Evolutionary conservation across 2,797 vertebrate genomes (phyloP), one percentile per base, ranked within the genome.

Genomic region (Valencia hispanica): DNA sequence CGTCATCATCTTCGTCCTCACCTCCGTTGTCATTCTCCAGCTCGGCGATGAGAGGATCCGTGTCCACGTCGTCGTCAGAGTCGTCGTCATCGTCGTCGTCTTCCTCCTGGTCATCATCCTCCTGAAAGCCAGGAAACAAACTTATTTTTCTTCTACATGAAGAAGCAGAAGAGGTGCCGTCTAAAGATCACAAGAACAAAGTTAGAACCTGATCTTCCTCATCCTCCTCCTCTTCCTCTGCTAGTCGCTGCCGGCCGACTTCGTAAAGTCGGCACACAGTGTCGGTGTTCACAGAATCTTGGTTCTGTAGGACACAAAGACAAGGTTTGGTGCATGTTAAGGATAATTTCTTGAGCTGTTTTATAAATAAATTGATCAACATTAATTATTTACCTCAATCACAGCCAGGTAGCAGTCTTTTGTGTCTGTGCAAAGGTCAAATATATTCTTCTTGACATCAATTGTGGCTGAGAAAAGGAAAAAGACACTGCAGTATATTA

Each of bases 371-470:
- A 75, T 4, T 27, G 20, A n/a, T 7, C 5, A 41, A 50, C 14
- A 36, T 65, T 0, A 55, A 79, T 2, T 14, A 39, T 79, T 91
- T 94, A 99, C 98, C 97, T 99, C 98, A 79, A 99, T 99, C 76
- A 99, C 98, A 84, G 98, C 98, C 73, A 99, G 94, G 87, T 99
- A 99, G 92, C 98, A 99, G 93, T 99, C 98, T 91, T 99, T 99
- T 76, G 98, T 98, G 89, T 99, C 98, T 34, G 98, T 99, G 91
- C 98, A 99, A 68, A 99, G 92, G 89, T 99, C 98, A 93, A 99
- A 99, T 90, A 99, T 99, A 84, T 99, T 99, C 89, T 97, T 93
- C 93, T 99, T 99, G 77, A 99, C 98, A 81, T 99, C 98, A 88
- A 99, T 98, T 68, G 98, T 99, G 57, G 98, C 98, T 99, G 84